These are phyloP conservation scores for Leptobrachium leishanense DNA, from an alignment of 2,113 vertebrate genomes.

Conservation along the genomic window DNA sequence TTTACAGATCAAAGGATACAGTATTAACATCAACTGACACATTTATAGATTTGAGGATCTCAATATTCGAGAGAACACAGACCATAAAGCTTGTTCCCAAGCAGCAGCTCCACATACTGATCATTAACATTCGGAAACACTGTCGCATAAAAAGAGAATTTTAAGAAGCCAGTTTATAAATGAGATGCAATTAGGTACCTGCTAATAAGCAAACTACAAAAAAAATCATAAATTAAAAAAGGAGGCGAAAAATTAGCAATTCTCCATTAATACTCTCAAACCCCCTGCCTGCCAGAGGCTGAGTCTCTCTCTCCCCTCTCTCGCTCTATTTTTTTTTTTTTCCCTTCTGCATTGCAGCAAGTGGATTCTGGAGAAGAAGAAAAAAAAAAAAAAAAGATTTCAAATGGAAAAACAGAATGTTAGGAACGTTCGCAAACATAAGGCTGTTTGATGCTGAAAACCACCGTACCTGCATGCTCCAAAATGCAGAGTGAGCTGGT, in stretches of 20 bases:
- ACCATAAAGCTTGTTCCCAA: background rate
- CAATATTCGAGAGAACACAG: background rate
- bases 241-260: constrained; percentile 41
- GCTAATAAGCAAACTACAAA: constrained; percentile 44
- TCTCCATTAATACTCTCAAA: constrained; percentile 50
- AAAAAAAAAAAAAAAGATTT: constrained; percentile 44
- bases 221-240: background rate
- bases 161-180: constrained; percentile 24
- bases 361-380: constrained; percentile 41
- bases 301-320: background rate
- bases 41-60: no score
- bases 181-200: constrained; percentile 36
- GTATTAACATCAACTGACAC: background rate
- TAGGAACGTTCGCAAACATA: constrained; percentile 12
- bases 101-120: background rate
- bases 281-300: constrained; percentile 50
- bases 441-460: constrained; percentile 45
- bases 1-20: background rate
- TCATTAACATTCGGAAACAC: constrained; percentile 14
- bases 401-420: constrained; percentile 42
- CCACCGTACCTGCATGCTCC: constrained; percentile 9
- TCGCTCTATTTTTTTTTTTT: constrained; percentile 5
- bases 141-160: constrained; percentile 28
- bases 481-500: constrained; percentile 14
- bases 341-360: constrained; percentile 67